These are phyloP conservation scores for Conus canariensis DNA, from an alignment of 2,888 invertebrate species.

Conservation along the genomic window DNA sequence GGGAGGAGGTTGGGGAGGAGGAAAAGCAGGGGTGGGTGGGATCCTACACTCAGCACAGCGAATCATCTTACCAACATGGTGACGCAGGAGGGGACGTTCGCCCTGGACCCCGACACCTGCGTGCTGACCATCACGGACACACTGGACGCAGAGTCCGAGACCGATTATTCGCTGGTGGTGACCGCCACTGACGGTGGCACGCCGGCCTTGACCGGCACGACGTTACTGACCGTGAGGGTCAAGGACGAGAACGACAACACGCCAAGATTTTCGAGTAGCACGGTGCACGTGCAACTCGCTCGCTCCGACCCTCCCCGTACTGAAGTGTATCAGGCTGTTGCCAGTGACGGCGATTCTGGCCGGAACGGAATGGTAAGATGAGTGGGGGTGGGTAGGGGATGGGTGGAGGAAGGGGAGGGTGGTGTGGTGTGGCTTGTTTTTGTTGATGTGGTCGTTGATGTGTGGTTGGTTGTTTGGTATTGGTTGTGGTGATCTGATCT, in stretches of 20 bases:
- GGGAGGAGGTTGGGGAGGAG: too few species aligned
- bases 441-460: too few species aligned
- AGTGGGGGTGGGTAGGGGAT: too few species aligned
- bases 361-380: conserved; percentile 14
- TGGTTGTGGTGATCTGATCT: too few species aligned
- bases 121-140: neutral
- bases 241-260: conserved; percentile 70
- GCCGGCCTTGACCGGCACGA: conserved; percentile 63
- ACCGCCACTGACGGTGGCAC: conserved; percentile 66
- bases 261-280: conserved; percentile 58
- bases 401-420: too few species aligned
- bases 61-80: too few species aligned
- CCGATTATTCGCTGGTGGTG: conserved; percentile 62
- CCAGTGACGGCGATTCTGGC: conserved; percentile 34
- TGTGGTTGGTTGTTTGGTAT: neutral
- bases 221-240: conserved; percentile 64
- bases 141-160: conserved; percentile 62
- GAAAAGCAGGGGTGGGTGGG: too few species aligned
- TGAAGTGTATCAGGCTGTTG: neutral
- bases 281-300: conserved; percentile 2
- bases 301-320: conserved; percentile 23
- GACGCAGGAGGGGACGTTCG: neutral
- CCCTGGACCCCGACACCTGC: neutral
- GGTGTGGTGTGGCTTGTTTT: too few species aligned
- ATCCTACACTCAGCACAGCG: too few species aligned